Evolutionary conservation across 2,113 vertebrate genomes (phyloP), one percentile per base, ranked within the genome.

Genomic region (Plecturocebus donacophilus): DNA sequence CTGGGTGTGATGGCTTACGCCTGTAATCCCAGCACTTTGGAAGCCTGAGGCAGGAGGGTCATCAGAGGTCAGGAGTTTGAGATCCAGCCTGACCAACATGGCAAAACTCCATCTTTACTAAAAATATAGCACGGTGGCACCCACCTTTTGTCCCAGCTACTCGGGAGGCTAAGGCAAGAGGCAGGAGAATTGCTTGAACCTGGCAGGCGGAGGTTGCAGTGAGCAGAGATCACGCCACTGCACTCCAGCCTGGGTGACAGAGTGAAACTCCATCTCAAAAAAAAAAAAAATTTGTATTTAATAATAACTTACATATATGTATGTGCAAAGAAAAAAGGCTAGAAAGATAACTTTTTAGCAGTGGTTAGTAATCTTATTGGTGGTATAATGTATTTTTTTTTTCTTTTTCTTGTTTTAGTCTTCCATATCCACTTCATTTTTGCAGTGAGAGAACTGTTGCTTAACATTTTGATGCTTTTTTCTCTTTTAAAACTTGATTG

Each of bases 401-500:
- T 27, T 7, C 56, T 58, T 58, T 58, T 58, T 58, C 56, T 58
- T 25, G 19, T 58, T 58, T 58, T 25, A 58, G 19, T 58, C 7
- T 70, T 47, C 21, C 45, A 68, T 70, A 25, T 35, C 52, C 52
- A 52, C 52, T 73, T 82, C 79, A 45, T 90, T 54, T 64, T 45
- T 45, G 11, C 23, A 79, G 1, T 87, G 68, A 75, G 20, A 70
- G 19, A 76, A 82, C 20, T 86, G 5, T 94, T 95, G 16, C 64
- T 66, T 79, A 90, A 76, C 17, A 90, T 94, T 93, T 94, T 95
- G 71, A 91, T 93, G 40, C 64, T 82, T 89, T 52, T 52, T 17
- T 30, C 21, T 76, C 90, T 76, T 73, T 79, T 5, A 70, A 82
- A 87, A 89, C 52, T 76, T 56, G 21, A 32, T 77, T 81, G 35